Evolutionary conservation across 1,140 invertebrate genomes (phyloP), one percentile per base, ranked within the genome.

Genomic region (Battus philenor): DNA sequence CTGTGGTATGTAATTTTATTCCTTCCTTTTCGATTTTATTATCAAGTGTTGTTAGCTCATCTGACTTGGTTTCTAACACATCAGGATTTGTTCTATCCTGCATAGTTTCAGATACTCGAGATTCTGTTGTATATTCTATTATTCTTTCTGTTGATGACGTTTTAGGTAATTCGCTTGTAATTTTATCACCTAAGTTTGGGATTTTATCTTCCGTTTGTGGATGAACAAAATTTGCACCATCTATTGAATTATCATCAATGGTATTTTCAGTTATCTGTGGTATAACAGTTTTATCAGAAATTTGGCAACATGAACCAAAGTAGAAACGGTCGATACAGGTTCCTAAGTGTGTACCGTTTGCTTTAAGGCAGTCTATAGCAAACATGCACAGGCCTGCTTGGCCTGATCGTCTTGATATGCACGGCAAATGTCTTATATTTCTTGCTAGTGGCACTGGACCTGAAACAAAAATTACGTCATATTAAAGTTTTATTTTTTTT

Each of bases 271-370:
- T 68, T 6, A 76, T 80, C 36, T 69, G 85, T 57, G 61, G 87
- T 64, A 57, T 84, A 59, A 63, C 63, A 73, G 83, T 71, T 56
- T 83, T 83, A 48, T 86, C 82, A 1, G 72, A 68, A 27, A 93
- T 87, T 58, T 93, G 93, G 80, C 96, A 97, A 66, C 96, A 97
- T 17, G 93, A 96, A 27, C 95, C 95, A 65, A 96, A 96, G 79
- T 96, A 96, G 79, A 96, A 97, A 33, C 94, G 90, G 80, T 97
- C 95, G 68, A 96, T 94, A 72, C 96, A 97, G 2, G 94, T 96
- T 34, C 95, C 95, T 48, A 97, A 84, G 65, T 97, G 95, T 1
- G 94, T 94, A 16, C 96, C 96, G 74, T 97, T 96, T 15, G 93
- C 90, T 87, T 96, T 96, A 18, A 95, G 90, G 69, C 96, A 98